Conservation (phyloP, 1,140 invertebrate species). For the Globodera ellingtonae region DNA sequence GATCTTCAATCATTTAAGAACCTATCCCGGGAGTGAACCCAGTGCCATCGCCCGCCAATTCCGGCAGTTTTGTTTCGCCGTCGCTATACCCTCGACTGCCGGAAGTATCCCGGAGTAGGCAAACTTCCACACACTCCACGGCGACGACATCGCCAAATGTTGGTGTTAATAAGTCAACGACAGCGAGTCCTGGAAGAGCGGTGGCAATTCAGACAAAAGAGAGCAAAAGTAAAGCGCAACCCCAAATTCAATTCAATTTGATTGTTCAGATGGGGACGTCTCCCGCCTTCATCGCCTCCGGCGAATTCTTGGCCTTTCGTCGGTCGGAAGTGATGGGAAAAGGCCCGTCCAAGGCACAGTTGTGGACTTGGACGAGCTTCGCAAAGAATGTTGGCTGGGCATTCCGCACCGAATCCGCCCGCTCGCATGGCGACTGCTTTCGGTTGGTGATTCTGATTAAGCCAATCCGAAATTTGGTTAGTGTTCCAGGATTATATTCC, state of each 20-base stretch:
- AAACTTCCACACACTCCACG: constrained; percentile 19
- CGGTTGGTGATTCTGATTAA: constrained; percentile 34
- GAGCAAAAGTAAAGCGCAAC: constrained; percentile 5
- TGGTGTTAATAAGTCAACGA: neutral
- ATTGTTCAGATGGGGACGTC: constrained; percentile 37
- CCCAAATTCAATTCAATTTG: neutral
- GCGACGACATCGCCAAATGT: neutral
- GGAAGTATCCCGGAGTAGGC: constrained; percentile 29
- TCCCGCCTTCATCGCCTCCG: constrained; percentile 54
- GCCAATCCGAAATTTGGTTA: neutral
- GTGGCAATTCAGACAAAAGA: constrained; percentile 1
- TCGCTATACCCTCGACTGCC: constrained; percentile 49
- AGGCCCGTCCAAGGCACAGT: constrained; percentile 9
- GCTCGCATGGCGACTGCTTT: constrained; percentile 62
- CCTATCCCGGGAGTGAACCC: constrained; percentile 30
- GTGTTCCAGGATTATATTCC: constrained; percentile 80
- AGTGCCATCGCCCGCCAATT: neutral
- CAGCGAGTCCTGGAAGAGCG: neutral
- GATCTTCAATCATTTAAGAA: constrained; percentile 2
- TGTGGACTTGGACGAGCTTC: constrained; percentile 57
- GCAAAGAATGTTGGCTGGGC: constrained; percentile 65
- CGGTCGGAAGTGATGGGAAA: neutral
- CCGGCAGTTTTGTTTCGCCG: neutral
- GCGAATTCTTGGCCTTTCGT: constrained; percentile 34
- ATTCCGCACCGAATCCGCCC: constrained; percentile 60